Evolutionary conservation across 2,888 invertebrate species (phyloP).

Genomic region (Cephus rjabovi): DNA sequence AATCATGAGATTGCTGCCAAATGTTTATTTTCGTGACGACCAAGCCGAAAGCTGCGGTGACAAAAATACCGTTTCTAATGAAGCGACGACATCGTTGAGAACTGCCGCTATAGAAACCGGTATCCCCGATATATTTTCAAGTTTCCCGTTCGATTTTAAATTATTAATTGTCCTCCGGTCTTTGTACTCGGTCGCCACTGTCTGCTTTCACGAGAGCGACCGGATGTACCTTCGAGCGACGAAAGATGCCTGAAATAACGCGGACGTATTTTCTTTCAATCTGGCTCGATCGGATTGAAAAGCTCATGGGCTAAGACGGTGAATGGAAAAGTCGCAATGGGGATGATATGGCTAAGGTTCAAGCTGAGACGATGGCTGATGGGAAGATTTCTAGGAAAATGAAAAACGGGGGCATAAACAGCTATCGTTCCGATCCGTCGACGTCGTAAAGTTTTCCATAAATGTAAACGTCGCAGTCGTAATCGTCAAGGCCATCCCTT

Average conservation of each 20-base stretch:
- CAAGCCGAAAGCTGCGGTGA: not conserved
- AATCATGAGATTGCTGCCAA: constrained; percentile 3
- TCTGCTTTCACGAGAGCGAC: not conserved
- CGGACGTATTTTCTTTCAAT: constrained; percentile 61
- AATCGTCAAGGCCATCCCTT: not conserved
- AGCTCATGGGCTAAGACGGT: not conserved
- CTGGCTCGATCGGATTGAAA: constrained; percentile 43
- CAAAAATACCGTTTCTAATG: not conserved
- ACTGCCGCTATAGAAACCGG: not conserved
- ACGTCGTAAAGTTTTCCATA: not conserved
- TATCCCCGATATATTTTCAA: not conserved
- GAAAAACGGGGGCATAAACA: not conserved
- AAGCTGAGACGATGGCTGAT: not conserved
- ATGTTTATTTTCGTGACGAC: constrained; percentile 30
- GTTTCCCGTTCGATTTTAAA: not conserved
- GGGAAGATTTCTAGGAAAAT: not conserved
- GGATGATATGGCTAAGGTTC: not conserved
- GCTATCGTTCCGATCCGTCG: constrained; percentile 1
- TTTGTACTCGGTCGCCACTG: not conserved
- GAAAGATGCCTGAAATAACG: constrained; percentile 56
- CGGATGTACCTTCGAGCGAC: constrained; percentile 12
- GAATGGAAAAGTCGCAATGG: not conserved
- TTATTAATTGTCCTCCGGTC: not conserved
- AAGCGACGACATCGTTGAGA: not conserved
- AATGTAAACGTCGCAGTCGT: not conserved